Conservation (phyloP, 1,140 invertebrate genomes). For the Bombus waltoni region DNA sequence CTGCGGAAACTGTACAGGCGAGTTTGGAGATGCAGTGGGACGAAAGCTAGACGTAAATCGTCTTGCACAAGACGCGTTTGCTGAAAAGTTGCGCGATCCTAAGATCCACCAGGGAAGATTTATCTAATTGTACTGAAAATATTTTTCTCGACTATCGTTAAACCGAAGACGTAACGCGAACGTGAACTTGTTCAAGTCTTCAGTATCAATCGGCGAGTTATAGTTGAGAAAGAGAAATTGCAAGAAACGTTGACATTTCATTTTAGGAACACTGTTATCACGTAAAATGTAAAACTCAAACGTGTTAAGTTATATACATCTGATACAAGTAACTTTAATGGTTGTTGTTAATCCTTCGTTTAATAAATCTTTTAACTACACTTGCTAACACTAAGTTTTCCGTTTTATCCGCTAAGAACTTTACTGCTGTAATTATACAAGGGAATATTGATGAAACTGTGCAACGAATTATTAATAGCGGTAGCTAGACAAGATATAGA, state of each 20-base stretch:
- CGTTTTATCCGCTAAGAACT: not conserved
- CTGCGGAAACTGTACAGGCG: not conserved
- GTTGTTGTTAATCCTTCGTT: not conserved
- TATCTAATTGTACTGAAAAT: not conserved
- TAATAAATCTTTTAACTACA: slow-evolving; percentile 13
- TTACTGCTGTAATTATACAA: not conserved
- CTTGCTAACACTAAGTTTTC: not conserved
- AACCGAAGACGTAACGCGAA: not conserved
- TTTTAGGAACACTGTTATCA: not conserved
- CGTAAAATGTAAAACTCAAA: not conserved
- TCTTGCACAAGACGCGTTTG: not conserved
- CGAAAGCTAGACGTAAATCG: not conserved
- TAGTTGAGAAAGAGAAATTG: not conserved
- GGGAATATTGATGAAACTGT: not conserved
- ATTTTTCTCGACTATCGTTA: not conserved
- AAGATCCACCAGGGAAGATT: too few relatives aligned
- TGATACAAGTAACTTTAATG: slow-evolving; percentile 5
- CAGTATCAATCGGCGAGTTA: not conserved
- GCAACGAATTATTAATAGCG: not conserved
- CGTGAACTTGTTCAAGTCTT: not conserved
- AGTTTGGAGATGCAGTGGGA: slow-evolving; percentile 6
- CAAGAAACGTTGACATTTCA: not conserved
- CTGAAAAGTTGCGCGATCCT: not conserved
- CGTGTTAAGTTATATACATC: not conserved
- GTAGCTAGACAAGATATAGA: not conserved